Conservation (phyloP, 2,888 invertebrate species). For the Clepsis dumicolana region DNA sequence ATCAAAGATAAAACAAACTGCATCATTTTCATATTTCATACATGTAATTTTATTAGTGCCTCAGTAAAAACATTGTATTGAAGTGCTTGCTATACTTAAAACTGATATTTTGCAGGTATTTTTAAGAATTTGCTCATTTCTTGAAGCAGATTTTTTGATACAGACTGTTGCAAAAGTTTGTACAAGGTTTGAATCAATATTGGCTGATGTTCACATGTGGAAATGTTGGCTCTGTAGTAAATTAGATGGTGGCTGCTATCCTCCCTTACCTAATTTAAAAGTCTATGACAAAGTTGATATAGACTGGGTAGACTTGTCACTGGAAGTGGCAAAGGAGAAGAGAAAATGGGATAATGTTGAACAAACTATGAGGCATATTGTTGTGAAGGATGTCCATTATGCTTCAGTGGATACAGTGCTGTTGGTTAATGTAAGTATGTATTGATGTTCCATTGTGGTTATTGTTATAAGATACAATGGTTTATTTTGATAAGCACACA, state of each 20-base stretch:
- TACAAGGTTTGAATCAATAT: slow-evolving; percentile 83
- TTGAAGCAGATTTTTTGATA: slow-evolving; percentile 85
- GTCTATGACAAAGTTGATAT: slow-evolving; percentile 71
- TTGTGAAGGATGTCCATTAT: slow-evolving; percentile 83
- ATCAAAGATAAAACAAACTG: not conserved
- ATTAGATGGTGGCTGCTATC: slow-evolving; percentile 67
- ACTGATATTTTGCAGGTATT: slow-evolving; percentile 80
- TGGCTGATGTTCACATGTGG: slow-evolving; percentile 86
- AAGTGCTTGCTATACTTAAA: not conserved
- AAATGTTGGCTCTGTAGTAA: slow-evolving; percentile 81
- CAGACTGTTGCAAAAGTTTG: slow-evolving; percentile 84
- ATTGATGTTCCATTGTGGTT: not conserved
- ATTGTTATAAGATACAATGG: not conserved
- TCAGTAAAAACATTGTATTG: not conserved
- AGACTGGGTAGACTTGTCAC: slow-evolving; percentile 86
- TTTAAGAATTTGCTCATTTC: slow-evolving; percentile 86
- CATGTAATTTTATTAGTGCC: not conserved
- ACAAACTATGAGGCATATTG: slow-evolving; percentile 77
- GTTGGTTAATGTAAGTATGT: slow-evolving; percentile 82
- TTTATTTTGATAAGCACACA: too few relatives aligned
- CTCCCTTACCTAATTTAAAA: slow-evolving; percentile 70
- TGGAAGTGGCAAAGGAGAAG: slow-evolving; percentile 86
- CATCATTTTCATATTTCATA: not conserved
- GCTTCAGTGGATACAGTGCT: slow-evolving; percentile 87
- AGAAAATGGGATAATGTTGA: slow-evolving; percentile 83